Percentiles rank a stretch among this genome's conserved stretches.
Evolutionary conservation across 2,113 vertebrate species (phyloP).

Genomic region (Amphiprion ocellaris): DNA sequence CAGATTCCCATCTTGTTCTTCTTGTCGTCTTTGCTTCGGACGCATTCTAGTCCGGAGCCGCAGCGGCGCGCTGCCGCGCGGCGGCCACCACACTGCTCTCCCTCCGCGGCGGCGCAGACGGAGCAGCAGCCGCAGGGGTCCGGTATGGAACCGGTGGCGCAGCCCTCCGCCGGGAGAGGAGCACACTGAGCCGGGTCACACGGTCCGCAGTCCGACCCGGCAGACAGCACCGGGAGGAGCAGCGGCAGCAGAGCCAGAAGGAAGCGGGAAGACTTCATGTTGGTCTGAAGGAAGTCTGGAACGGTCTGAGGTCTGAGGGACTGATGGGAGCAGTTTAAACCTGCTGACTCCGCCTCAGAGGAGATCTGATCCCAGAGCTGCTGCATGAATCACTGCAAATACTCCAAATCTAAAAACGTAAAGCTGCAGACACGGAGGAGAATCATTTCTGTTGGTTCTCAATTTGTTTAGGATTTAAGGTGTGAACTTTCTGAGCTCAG

Average conservation of each 20-base stretch:
- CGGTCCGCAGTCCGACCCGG: slow-evolving; percentile 75
- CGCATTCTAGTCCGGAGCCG: slow-evolving; percentile 87
- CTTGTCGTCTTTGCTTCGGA: slow-evolving; percentile 72
- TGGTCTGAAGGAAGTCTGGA: background rate
- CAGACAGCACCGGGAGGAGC: slow-evolving; percentile 3
- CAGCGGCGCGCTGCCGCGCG: slow-evolving; percentile 79
- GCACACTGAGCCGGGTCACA: slow-evolving; percentile 83
- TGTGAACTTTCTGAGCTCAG: too few relatives aligned
- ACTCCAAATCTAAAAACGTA: too few relatives aligned
- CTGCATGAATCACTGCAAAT: background rate
- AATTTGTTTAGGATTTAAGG: too few relatives aligned
- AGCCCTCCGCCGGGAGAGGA: slow-evolving; percentile 83
- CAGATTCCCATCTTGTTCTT: slow-evolving; percentile 85
- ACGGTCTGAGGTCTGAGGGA: background rate
- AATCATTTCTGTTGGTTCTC: too few relatives aligned
- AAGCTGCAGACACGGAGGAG: too few relatives aligned
- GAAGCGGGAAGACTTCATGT: slow-evolving; percentile 55
- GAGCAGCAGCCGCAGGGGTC: slow-evolving; percentile 89
- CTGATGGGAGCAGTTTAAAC: background rate
- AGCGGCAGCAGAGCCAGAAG: slow-evolving; percentile 20
- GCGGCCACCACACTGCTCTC: slow-evolving; percentile 84
- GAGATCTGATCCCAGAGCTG: background rate
- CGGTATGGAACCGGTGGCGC: slow-evolving; percentile 77
- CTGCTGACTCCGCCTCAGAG: slow-evolving; percentile 37
- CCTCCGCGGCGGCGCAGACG: slow-evolving; percentile 85